phyloP scores from a whole-genome alignment of 2,888 invertebrate species.

The Lysandra coridon region DNA sequence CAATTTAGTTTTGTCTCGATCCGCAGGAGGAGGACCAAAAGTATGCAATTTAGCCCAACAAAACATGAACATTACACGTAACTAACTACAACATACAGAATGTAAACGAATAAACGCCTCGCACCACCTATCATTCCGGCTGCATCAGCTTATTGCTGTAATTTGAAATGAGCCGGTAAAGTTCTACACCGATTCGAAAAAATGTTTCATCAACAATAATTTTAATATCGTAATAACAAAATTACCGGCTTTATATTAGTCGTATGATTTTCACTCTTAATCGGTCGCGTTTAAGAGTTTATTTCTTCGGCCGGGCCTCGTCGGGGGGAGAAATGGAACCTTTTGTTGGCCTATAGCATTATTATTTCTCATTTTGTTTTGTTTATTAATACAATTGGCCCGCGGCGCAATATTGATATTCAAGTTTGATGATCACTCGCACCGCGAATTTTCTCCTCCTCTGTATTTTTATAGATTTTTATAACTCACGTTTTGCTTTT shows the following conservation, averaged over 20 bases:
- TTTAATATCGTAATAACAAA: slow-evolving; percentile 81
- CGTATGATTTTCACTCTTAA: slow-evolving; percentile 70
- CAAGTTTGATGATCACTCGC: slow-evolving; percentile 79
- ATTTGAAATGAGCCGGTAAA: slow-evolving; percentile 77
- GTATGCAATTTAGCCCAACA: slow-evolving; percentile 21
- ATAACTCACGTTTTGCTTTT: slow-evolving; percentile 61
- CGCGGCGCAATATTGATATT: slow-evolving; percentile 81
- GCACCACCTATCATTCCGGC: slow-evolving; percentile 73
- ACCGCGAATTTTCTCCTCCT: slow-evolving; percentile 67
- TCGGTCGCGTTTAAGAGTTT: slow-evolving; percentile 58
- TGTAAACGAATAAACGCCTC: slow-evolving; percentile 35
- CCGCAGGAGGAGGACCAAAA: neutral
- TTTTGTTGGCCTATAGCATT: slow-evolving; percentile 81
- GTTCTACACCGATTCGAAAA: slow-evolving; percentile 77
- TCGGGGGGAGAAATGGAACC: slow-evolving; percentile 79
- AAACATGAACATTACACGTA: slow-evolving; percentile 26
- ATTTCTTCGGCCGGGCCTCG: slow-evolving; percentile 64
- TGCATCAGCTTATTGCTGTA: slow-evolving; percentile 72
- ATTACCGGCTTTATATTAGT: slow-evolving; percentile 70
- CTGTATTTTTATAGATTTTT: slow-evolving; percentile 73
- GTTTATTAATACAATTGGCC: slow-evolving; percentile 82
- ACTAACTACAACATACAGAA: slow-evolving; percentile 21
- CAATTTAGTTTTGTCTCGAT: neutral
- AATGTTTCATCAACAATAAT: slow-evolving; percentile 81
- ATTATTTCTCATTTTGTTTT: slow-evolving; percentile 81